Evolutionary conservation across 2,113 vertebrate genomes (phyloP), one percentile per base, ranked within the genome.

Genomic region (Catharus fuscescens): DNA sequence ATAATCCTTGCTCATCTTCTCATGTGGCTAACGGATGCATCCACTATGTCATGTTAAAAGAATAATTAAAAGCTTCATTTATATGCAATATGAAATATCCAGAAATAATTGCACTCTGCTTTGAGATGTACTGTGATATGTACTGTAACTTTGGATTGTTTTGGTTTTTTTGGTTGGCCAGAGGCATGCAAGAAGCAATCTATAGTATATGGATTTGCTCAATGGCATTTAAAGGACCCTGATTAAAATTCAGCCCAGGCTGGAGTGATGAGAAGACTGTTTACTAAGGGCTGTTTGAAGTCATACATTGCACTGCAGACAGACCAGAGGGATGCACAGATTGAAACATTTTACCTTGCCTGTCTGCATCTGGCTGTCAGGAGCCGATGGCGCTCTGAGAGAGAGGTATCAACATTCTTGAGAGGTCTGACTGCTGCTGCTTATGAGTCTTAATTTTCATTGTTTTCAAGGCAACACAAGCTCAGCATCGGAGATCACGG

Each of bases 151-250:
- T 95, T 72, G 80, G 76, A 96, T 96, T 97, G 97, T 93, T 98
- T 97, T 66, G 86, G 40, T 97, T 98, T 98, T 97, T 97, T 98
- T 71, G 92, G 95, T 88, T 97, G 97, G 96, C 97, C 82, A 84
- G 95, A 96, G 96, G 97, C 97, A 96, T 72, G 87, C 82, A 96
- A 96, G 94, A 96, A 97, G 83, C 93, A 97, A 98, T 98, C 98
- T 88, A 98, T 97, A 98, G 91, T 89, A 31, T 98, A 98, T 98
- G 92, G 98, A 98, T 98, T 98, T 98, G 96, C 97, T 98, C 98
- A 98, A 96, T 98, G 97, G 97, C 97, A 98, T 98, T 98, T 98
- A 97, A 97, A 98, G 97, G 98, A 97, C 97, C 97, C 97, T 98
- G 98, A 98, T 98, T 98, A 98, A 98, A 98, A 98, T 98, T 97